Evolutionary conservation across 2,888 invertebrate genomes (phyloP), one percentile per base, ranked within the genome.

Genomic region (Diarsia mendica): DNA sequence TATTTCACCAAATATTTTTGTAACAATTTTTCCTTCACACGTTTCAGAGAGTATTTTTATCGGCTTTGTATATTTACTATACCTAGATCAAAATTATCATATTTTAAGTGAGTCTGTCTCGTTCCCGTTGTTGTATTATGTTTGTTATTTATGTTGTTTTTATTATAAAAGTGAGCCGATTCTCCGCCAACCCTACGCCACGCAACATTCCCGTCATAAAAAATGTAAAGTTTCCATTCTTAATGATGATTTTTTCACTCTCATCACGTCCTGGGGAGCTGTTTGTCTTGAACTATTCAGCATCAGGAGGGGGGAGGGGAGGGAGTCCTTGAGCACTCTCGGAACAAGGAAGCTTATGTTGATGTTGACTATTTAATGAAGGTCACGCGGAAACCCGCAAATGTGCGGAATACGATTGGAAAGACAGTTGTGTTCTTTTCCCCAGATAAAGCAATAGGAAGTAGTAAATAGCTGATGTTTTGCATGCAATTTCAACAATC

Each of bases 241-340:
- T 75, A 75, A 77, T 66, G 60, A 72, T 85, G 64, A 75, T 75
- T 75, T 71, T 73, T 70, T 60, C 72, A 74, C 55, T 68, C 68
- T 46, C 53, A 53, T 79, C 85, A 77, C 85, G 79, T 85, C 63
- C 58, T 58, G 51, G 51, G 51, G 63, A 69, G 67, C 48, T 70
- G 68, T 70, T 70, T 69, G 63, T 81, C 63, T 71, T 86, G 63
- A 81, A 81, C 72, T 86, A 86, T 85, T 81, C 74, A 75, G 46
- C 33, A 46, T 51, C 8, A 15, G n/a, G n/a, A 44, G 60, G 28
- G 10, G 18, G 4, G 6, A 1, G 2, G 1, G 44, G 4, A n/a
- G 13, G 9, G 44, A n/a, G 13, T 5, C 55, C 67, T n/a, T 44
- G n/a, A 64, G 28, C 44, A 49, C 48, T 69, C 60, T 51, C 55